Evolutionary conservation across 2,797 vertebrate species (phyloP).

Genomic region (Limnodromus scolopaceus): DNA sequence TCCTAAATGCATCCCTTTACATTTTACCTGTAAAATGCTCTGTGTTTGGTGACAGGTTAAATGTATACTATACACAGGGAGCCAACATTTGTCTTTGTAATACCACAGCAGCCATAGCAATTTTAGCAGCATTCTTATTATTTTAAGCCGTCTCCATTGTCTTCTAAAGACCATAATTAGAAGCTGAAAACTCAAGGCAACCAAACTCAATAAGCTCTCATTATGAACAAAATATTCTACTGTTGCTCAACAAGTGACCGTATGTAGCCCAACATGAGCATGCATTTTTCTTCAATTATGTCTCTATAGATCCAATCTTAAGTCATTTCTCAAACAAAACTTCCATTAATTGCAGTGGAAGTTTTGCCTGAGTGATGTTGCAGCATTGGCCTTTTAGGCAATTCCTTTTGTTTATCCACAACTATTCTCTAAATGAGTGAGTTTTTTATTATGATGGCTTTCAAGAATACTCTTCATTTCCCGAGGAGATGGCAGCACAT

Average conservation of each 20-base stretch:
- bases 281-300: not conserved
- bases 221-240: slow-evolving; percentile 66
- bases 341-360: not conserved
- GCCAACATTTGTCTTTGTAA: slow-evolving; percentile 67
- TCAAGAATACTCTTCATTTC: not conserved
- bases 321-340: not conserved
- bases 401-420: not conserved
- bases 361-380: not conserved
- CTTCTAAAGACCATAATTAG: slow-evolving; percentile 77
- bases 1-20: slow-evolving; percentile 64
- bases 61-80: slow-evolving; percentile 63
- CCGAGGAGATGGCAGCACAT: not conserved
- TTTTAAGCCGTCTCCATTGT: slow-evolving; percentile 77
- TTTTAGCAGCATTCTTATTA: slow-evolving; percentile 75
- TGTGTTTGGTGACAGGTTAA: slow-evolving; percentile 75
- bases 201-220: slow-evolving; percentile 59
- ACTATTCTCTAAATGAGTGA: not conserved
- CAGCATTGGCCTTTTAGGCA: not conserved
- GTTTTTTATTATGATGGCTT: not conserved
- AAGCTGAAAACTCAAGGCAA: slow-evolving; percentile 72
- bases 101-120: slow-evolving; percentile 1
- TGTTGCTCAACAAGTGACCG: slow-evolving; percentile 62
- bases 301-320: not conserved
- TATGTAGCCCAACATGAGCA: not conserved
- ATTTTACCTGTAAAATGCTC: slow-evolving; percentile 71